phyloP scores from a whole-genome alignment of 1,140 invertebrate genomes.

The Ceratina japonica region DNA sequence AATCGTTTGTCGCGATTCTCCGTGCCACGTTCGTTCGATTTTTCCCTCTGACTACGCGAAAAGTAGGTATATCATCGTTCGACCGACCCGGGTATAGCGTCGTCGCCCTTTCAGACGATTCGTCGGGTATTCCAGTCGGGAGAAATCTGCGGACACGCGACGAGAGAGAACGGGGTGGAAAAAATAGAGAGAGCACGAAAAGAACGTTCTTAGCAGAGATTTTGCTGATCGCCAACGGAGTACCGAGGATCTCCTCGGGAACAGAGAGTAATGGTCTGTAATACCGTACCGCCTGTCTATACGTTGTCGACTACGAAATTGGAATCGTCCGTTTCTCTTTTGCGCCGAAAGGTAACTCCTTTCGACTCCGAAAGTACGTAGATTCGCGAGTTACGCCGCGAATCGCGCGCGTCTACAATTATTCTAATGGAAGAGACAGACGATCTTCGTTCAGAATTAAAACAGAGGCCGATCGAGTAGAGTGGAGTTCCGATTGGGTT shows the following conservation, averaged over 20 bases:
- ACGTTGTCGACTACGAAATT: constrained; percentile 46
- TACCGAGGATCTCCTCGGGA: constrained; percentile 27
- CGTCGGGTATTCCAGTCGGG: background rate
- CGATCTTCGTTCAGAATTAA: background rate
- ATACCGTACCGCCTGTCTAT: constrained; percentile 41
- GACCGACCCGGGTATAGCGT: background rate
- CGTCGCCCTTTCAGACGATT: background rate
- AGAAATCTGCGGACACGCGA: background rate
- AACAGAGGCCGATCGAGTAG: background rate
- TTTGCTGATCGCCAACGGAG: constrained; percentile 29
- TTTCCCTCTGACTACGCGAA: background rate
- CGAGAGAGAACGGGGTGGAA: background rate
- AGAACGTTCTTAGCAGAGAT: constrained; percentile 19
- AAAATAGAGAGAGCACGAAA: background rate
- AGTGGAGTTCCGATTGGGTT: background rate
- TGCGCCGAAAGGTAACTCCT: constrained; percentile 1
- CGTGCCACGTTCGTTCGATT: constrained; percentile 1
- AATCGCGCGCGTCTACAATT: background rate
- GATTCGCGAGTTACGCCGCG: background rate
- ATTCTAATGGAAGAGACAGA: too few relatives aligned
- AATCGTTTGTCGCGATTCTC: constrained; percentile 5
- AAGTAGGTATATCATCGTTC: constrained; percentile 5
- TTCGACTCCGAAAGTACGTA: background rate
- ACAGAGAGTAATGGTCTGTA: constrained; percentile 44
- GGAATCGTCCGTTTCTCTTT: constrained; percentile 39